Evolutionary conservation across 1,140 invertebrate species (phyloP).

Genomic region (Monochamus saltuarius): DNA sequence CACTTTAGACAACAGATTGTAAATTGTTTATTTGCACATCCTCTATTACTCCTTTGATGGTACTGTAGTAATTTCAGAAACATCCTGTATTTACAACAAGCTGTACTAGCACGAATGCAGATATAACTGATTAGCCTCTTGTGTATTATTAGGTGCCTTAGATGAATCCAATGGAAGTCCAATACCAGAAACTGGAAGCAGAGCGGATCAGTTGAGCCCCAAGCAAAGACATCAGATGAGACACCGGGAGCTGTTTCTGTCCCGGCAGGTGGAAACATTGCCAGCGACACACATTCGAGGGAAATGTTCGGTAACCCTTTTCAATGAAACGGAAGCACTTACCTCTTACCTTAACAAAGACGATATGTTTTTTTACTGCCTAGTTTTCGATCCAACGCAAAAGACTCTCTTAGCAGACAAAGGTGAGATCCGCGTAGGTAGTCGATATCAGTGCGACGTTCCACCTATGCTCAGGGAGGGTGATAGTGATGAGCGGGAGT

Average conservation of each 20-base stretch:
- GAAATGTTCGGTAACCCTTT: constrained; percentile 96
- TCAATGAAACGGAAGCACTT: constrained; percentile 97
- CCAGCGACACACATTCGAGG: constrained; percentile 98
- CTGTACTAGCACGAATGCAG: no score
- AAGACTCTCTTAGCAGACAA: constrained; percentile 98
- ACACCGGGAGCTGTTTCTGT: constrained; percentile 96
- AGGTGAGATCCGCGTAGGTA: constrained; percentile 89
- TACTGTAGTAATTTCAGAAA: no score
- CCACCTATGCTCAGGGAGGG: constrained; percentile 71
- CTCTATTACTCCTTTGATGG: no score
- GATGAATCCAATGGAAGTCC: constrained; percentile 56
- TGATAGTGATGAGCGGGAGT: constrained; percentile 74
- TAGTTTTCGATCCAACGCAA: constrained; percentile 98
- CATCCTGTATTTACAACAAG: no score
- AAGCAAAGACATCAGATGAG: constrained; percentile 94
- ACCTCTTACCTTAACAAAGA: constrained; percentile 96
- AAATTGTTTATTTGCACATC: no score
- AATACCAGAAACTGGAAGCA: constrained; percentile 35
- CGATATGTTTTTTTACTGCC: constrained; percentile 99
- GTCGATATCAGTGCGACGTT: constrained; percentile 93
- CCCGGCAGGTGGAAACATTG: constrained; percentile 95
- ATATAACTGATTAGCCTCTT: no score
- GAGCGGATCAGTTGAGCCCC: constrained; percentile 55
- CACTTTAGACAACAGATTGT: no score
- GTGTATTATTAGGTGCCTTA: constrained; percentile 56